A percentile compares a stretch with the other conserved stretches of the same genome.
phyloP scores from a whole-genome alignment of 2,888 invertebrate species.

The Meiosimyza platycephala region DNA sequence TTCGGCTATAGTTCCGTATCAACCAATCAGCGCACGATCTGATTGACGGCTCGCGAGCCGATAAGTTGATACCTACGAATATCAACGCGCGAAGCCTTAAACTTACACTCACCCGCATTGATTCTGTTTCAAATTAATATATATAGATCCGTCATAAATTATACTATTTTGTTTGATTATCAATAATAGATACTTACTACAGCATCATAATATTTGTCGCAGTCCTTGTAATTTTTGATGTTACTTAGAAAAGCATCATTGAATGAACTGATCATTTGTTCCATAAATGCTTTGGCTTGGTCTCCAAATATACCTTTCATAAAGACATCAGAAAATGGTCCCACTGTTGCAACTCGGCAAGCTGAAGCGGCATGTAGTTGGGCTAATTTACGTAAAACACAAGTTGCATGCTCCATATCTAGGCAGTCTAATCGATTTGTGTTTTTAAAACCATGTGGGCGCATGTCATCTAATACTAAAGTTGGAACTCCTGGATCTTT shows the following conservation, averaged over 20 bases:
- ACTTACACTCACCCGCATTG: no score
- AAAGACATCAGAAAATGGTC: conserved; percentile 44
- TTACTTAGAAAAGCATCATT: conserved; percentile 39
- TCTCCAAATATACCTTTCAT: conserved; percentile 35
- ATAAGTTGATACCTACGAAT: no score
- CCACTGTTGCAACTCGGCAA: conserved; percentile 46
- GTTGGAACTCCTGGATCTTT: conserved; percentile 47
- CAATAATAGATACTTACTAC: conserved; percentile 44
- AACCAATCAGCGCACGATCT: no score
- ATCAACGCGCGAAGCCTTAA: no score
- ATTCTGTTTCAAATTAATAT: no score
- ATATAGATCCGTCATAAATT: no score
- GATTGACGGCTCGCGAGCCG: no score
- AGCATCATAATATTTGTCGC: conserved; percentile 48
- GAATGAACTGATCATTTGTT: conserved; percentile 35
- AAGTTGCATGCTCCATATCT: conserved; percentile 55
- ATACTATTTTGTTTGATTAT: no score
- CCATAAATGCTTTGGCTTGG: conserved; percentile 30
- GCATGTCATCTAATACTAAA: conserved; percentile 59
- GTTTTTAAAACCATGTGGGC: conserved; percentile 55
- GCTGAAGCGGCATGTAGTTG: conserved; percentile 63
- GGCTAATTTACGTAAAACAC: conserved; percentile 58
- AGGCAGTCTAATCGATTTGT: conserved; percentile 57
- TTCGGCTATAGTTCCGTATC: no score
- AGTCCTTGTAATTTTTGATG: conserved; percentile 45